Conservation (phyloP, 2,113 vertebrate species). For the Brachionichthys hirsutus region DNA sequence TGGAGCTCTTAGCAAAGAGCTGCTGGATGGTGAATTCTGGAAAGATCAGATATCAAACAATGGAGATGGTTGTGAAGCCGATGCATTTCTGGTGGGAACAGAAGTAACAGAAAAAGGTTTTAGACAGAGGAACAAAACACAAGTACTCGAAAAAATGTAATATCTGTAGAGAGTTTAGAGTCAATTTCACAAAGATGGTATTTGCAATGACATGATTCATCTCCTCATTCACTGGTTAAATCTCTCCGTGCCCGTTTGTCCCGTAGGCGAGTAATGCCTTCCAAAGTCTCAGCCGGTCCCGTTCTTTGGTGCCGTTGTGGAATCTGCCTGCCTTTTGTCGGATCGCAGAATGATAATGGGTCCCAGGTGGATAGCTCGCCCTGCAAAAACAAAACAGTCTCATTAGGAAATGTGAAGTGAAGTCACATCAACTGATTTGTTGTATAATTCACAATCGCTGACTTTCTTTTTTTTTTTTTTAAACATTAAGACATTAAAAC, state of each 20-base stretch:
- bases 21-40: constrained; percentile 20
- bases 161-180: background rate
- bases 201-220: background rate
- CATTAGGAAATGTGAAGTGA: background rate
- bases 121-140: constrained; percentile 1
- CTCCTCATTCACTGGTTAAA: background rate
- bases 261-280: background rate
- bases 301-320: background rate
- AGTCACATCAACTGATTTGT: background rate
- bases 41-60: constrained; percentile 15
- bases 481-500: too few species aligned
- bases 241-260: background rate
- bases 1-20: constrained; percentile 10
- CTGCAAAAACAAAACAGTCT: constrained; percentile 38
- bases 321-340: background rate
- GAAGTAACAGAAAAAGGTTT: background rate
- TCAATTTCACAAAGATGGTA: background rate
- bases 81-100: background rate
- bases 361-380: constrained; percentile 40
- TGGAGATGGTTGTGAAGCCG: background rate
- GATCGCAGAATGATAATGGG: constrained; percentile 48
- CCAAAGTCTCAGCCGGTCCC: background rate
- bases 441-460: background rate
- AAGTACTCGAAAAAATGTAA: background rate
- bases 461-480: too few species aligned